Conservation (phyloP, 2,113 vertebrate species). For the Irena cyanogastra region DNA sequence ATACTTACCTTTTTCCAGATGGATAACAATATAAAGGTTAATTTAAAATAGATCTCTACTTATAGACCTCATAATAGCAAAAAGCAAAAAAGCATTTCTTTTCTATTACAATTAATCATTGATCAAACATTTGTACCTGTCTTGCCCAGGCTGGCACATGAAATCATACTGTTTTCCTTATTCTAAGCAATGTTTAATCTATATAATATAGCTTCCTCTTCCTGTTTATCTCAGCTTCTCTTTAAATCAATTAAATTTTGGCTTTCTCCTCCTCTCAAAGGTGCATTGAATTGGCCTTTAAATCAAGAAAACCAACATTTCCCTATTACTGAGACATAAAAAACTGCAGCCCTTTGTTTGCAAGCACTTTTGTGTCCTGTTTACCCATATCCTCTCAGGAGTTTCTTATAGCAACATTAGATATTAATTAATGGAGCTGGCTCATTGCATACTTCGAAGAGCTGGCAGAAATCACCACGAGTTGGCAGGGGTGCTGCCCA, state of each 20-base stretch:
- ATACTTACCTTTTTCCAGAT: neutral
- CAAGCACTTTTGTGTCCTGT: neutral
- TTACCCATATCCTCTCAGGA: neutral
- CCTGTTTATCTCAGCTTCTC: neutral
- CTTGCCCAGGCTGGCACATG: neutral
- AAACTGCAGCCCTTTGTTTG: neutral
- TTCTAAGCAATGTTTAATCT: neutral
- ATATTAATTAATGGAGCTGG: neutral
- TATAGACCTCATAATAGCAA: neutral
- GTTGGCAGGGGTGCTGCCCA: neutral
- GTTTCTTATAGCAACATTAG: neutral
- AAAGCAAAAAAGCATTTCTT: neutral
- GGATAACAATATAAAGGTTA: neutral
- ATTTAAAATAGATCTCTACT: neutral
- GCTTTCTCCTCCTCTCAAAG: neutral
- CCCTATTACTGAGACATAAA: neutral
- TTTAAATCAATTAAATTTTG: neutral
- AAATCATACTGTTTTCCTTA: neutral
- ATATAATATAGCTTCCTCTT: neutral
- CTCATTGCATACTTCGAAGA: neutral
- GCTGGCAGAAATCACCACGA: neutral
- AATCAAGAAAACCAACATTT: neutral
- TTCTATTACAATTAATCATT: neutral
- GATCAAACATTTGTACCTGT: neutral
- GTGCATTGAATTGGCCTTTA: neutral